Evolutionary conservation across 1,140 invertebrate species (phyloP).

Genomic region (Apis mellifera): DNA sequence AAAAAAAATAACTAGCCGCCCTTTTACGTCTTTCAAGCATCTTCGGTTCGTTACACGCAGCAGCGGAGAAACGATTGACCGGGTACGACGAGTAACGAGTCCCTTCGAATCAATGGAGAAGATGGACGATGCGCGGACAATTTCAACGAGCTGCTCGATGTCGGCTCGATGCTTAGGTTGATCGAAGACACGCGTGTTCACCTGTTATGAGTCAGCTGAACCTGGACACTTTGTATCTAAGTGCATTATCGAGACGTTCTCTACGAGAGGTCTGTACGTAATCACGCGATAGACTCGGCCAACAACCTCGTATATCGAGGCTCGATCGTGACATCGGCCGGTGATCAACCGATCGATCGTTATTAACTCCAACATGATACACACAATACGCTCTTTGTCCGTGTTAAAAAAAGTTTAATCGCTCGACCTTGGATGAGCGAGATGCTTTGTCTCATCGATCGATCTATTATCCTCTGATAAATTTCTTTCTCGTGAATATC

Average conservation of each 20-base stretch:
- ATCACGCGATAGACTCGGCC: slow-evolving; percentile 45
- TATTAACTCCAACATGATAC: slow-evolving; percentile 23
- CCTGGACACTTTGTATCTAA: slow-evolving; percentile 24
- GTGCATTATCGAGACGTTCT: slow-evolving; percentile 33
- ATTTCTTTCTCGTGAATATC: not conserved
- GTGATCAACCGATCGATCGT: slow-evolving; percentile 35
- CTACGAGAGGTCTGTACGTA: slow-evolving; percentile 29
- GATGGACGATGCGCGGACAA: not conserved
- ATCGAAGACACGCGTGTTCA: slow-evolving; percentile 53
- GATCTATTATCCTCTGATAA: not conserved
- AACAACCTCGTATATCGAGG: slow-evolving; percentile 45
- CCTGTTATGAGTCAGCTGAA: slow-evolving; percentile 67
- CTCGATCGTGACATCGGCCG: slow-evolving; percentile 32
- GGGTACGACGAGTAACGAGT: not conserved
- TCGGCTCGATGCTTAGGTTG: slow-evolving; percentile 11
- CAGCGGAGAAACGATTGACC: slow-evolving; percentile 25
- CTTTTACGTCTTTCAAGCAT: not conserved
- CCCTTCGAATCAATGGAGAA: not conserved
- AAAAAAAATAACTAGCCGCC: slow-evolving; percentile 8
- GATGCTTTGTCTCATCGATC: not conserved
- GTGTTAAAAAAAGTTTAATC: slow-evolving; percentile 5
- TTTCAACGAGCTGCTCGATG: slow-evolving; percentile 10
- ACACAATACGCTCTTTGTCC: slow-evolving; percentile 13
- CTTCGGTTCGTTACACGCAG: slow-evolving; percentile 18
- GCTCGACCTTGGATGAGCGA: not conserved